These are phyloP conservation scores for Ondatra zibethicus DNA, from an alignment of 2,113 vertebrate genomes.

Conservation along the genomic window DNA sequence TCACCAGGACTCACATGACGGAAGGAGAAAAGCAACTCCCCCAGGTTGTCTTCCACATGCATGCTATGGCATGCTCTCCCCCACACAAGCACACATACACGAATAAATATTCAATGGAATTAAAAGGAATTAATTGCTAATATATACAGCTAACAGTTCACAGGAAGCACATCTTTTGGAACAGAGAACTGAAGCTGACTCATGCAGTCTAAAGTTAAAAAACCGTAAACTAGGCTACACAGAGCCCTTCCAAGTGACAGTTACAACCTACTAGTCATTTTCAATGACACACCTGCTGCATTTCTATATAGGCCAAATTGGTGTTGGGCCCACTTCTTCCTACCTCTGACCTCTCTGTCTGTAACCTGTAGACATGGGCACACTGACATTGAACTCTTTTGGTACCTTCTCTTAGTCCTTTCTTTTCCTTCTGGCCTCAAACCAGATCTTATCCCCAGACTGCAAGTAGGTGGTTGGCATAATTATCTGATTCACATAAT, in stretches of 20 bases:
- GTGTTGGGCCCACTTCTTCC: background rate
- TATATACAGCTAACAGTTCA: background rate
- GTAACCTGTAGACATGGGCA: background rate
- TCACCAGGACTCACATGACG: background rate
- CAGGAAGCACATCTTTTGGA: constrained; percentile 19
- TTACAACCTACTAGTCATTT: background rate
- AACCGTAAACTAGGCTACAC: background rate
- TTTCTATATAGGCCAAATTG: constrained; percentile 18
- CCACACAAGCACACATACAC: background rate
- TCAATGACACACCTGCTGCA: background rate
- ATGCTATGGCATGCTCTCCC: background rate
- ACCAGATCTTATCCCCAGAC: constrained; percentile 30
- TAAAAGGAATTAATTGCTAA: constrained; percentile 17
- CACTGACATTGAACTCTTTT: background rate
- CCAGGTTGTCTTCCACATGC: background rate
- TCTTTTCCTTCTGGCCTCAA: background rate
- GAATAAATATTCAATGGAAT: background rate
- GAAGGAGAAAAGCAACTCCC: background rate
- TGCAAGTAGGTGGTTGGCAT: constrained; percentile 15
- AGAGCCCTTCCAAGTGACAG: background rate
- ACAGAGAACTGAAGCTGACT: background rate
- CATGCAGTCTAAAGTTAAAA: background rate
- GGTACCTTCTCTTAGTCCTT: background rate
- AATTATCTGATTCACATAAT: constrained; percentile 49
- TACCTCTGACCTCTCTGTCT: background rate